Percentiles rank a stretch among this genome's conserved stretches.
Conservation (phyloP, 1,140 invertebrate genomes). For the Penaeus chinensis region DNA sequence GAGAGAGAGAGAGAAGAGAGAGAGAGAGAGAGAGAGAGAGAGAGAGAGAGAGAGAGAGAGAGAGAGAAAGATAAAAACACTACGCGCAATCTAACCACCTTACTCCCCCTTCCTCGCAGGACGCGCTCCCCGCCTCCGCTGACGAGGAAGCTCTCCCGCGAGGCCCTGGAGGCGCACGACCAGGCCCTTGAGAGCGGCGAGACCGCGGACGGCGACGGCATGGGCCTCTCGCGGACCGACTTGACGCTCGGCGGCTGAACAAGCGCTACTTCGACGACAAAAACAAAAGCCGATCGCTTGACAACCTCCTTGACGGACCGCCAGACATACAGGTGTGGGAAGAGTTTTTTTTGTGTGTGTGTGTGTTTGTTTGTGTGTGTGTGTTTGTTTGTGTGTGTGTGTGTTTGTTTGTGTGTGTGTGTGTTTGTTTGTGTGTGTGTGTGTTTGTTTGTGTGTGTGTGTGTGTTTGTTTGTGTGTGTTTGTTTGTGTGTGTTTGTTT, state of each 20-base stretch:
- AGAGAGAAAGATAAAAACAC: neutral
- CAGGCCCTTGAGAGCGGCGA: conserved; percentile 50
- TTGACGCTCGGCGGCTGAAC: conserved; percentile 86
- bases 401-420: too few species aligned
- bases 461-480: too few species aligned
- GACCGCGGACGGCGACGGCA: conserved; percentile 60
- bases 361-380: too few species aligned
- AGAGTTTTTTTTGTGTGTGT: neutral
- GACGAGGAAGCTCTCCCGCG: conserved; percentile 55
- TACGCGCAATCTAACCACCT: too few species aligned
- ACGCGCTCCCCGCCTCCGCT: conserved; percentile 61
- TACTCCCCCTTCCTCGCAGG: neutral
- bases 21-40: too few species aligned
- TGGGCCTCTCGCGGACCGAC: conserved; percentile 81
- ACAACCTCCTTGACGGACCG: conserved; percentile 79
- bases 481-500: too few species aligned
- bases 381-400: too few species aligned
- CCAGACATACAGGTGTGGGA: conserved; percentile 61
- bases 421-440: too few species aligned
- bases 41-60: neutral
- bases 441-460: too few species aligned
- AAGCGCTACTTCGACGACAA: conserved; percentile 84
- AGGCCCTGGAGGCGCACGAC: conserved; percentile 63
- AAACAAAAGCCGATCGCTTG: conserved; percentile 82
- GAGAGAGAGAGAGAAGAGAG: too few species aligned